Percentiles rank a stretch among this genome's conserved stretches.
Conservation (phyloP, 2,113 vertebrate species). For the Erinaceus europaeus region DNA sequence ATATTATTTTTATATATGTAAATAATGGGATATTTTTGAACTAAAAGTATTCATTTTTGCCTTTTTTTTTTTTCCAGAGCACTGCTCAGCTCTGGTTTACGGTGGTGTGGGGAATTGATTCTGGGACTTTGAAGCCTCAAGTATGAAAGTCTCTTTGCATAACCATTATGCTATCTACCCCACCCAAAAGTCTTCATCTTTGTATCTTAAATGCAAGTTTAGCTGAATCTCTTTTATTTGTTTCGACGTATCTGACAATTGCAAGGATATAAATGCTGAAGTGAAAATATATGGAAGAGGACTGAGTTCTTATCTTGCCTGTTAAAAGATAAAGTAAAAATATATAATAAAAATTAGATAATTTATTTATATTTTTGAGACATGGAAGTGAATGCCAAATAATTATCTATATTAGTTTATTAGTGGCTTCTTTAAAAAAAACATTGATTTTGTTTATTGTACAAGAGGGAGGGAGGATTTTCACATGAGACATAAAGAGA, state of each 20-base stretch:
- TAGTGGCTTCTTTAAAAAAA: no score
- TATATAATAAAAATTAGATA: neutral
- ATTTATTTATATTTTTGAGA: neutral
- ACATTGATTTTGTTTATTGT: no score
- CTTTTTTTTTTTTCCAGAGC: no score
- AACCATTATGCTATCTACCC: no score
- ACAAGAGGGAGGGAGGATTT: no score
- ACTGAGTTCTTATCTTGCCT: neutral
- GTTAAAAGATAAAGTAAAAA: neutral
- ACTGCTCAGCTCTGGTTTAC: no score
- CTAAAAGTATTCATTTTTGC: neutral
- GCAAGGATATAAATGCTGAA: neutral
- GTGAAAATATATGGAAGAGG: neutral
- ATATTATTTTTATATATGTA: neutral
- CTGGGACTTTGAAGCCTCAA: no score
- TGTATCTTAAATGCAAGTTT: neutral
- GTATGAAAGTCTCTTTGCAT: no score
- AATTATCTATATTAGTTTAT: neutral
- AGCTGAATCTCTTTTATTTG: neutral
- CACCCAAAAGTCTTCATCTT: neutral
- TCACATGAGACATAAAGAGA: no score
- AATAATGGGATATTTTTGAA: neutral
- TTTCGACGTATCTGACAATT: neutral
- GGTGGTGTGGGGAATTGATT: no score
- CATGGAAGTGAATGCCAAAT: neutral